Evolutionary conservation across 1,140 invertebrate species (phyloP).

Genomic region (Ceratitis capitata): DNA sequence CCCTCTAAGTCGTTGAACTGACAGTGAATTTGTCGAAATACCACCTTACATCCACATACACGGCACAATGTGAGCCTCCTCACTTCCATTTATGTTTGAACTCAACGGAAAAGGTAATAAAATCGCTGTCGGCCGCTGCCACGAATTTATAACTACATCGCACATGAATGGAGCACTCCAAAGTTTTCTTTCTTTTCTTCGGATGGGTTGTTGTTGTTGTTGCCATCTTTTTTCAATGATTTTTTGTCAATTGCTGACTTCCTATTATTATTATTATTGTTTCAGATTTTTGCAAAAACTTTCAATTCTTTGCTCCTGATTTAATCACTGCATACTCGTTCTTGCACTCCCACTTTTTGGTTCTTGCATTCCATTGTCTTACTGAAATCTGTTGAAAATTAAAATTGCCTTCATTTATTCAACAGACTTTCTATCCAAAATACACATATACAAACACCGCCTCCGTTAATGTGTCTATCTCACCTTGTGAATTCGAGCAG

Average conservation of each 20-base stretch:
- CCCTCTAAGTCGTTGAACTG: too few species aligned
- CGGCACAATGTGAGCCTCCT: neutral
- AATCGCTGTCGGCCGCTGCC: neutral
- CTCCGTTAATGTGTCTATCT: neutral
- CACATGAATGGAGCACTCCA: neutral
- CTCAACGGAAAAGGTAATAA: neutral
- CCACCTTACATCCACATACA: neutral
- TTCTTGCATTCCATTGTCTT: neutral
- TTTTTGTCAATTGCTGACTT: neutral
- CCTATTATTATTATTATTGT: neutral
- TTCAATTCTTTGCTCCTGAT: neutral
- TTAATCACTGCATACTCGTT: neutral
- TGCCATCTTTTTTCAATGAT: neutral
- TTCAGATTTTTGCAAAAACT: neutral
- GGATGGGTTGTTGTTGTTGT: neutral
- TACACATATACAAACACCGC: neutral
- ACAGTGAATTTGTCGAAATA: neutral
- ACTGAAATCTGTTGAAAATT: neutral
- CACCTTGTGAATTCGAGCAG: neutral
- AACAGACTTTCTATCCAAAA: neutral
- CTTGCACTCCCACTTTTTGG: neutral
- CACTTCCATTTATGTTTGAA: too few species aligned
- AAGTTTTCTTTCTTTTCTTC: neutral
- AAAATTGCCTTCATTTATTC: slow-evolving; percentile 10
- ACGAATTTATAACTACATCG: neutral